Evolutionary conservation across 2,797 vertebrate genomes (phyloP).

Genomic region (Siniperca obscura): DNA sequence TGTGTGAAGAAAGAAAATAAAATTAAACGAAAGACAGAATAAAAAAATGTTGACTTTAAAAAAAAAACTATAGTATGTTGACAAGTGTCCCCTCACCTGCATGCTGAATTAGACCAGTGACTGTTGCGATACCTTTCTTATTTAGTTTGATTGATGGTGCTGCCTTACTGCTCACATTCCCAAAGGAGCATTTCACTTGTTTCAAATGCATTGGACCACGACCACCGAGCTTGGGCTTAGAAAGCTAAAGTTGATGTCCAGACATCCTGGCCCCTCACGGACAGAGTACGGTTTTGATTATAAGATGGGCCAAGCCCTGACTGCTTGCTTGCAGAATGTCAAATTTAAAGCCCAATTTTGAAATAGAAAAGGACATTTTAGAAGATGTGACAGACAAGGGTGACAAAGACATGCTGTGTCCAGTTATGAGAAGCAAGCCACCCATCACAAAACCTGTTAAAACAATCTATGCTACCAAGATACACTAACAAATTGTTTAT

Average conservation of each 20-base stretch:
- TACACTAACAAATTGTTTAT: slow-evolving; percentile 12
- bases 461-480: neutral
- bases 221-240: slow-evolving; percentile 45
- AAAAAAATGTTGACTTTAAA: neutral
- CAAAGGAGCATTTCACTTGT: slow-evolving; percentile 56
- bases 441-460: slow-evolving; percentile 4
- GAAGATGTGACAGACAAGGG: slow-evolving; percentile 3
- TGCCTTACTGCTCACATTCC: slow-evolving; percentile 55
- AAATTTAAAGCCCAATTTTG: slow-evolving; percentile 5
- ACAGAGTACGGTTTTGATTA: slow-evolving; percentile 25
- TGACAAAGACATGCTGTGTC: neutral
- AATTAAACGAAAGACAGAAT: slow-evolving; percentile 9
- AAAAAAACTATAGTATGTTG: slow-evolving; percentile 14
- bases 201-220: slow-evolving; percentile 46
- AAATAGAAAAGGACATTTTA: slow-evolving; percentile 1
- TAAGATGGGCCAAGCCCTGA: slow-evolving; percentile 12
- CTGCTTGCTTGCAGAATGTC: slow-evolving; percentile 15
- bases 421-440: neutral
- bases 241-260: slow-evolving; percentile 56
- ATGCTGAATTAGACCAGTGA: slow-evolving; percentile 36
- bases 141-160: slow-evolving; percentile 69
- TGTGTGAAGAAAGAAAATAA: slow-evolving; percentile 16
- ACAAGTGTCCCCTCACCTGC: slow-evolving; percentile 27
- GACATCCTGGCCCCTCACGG: slow-evolving; percentile 40
- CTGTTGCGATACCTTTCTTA: slow-evolving; percentile 43